A percentile compares a stretch with the other conserved stretches of the same genome.
These are phyloP conservation scores for Puffinus mauretanicus DNA, from an alignment of 2,113 vertebrate species.

Conservation along the genomic window DNA sequence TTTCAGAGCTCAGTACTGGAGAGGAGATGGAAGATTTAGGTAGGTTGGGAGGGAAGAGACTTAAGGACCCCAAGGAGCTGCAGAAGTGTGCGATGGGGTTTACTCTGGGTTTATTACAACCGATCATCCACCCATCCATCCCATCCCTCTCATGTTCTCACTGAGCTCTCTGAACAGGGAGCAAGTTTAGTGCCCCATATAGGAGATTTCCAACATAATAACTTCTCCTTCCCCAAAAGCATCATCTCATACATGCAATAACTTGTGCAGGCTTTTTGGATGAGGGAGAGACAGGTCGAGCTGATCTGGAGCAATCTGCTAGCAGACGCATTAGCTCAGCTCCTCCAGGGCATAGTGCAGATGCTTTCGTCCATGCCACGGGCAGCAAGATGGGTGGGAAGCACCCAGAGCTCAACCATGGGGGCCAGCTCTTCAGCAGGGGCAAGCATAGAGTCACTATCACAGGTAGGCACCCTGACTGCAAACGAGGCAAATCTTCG, in stretches of 20 bases:
- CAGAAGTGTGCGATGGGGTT: neutral
- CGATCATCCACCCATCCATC: neutral
- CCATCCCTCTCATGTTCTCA: neutral
- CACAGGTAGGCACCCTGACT: neutral
- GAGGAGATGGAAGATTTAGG: neutral
- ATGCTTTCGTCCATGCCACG: neutral
- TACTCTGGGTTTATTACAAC: neutral
- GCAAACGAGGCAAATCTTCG: neutral
- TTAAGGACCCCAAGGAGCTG: neutral
- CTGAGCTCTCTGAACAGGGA: neutral
- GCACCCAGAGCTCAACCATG: neutral
- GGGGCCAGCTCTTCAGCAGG: neutral
- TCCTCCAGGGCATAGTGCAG: neutral
- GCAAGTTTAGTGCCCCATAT: neutral
- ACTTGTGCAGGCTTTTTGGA: neutral
- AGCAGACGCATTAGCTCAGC: neutral
- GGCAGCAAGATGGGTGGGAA: neutral
- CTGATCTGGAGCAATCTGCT: neutral
- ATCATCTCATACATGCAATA: neutral
- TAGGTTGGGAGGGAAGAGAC: neutral
- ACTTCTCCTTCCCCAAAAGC: neutral
- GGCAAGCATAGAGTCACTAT: neutral
- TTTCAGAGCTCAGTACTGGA: neutral
- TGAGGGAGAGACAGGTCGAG: too few species aligned
- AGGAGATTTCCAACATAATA: neutral